Evolutionary conservation across 2,888 invertebrate species (phyloP), one percentile per base, ranked within the genome.

Genomic region (Cerastis leucographa): DNA sequence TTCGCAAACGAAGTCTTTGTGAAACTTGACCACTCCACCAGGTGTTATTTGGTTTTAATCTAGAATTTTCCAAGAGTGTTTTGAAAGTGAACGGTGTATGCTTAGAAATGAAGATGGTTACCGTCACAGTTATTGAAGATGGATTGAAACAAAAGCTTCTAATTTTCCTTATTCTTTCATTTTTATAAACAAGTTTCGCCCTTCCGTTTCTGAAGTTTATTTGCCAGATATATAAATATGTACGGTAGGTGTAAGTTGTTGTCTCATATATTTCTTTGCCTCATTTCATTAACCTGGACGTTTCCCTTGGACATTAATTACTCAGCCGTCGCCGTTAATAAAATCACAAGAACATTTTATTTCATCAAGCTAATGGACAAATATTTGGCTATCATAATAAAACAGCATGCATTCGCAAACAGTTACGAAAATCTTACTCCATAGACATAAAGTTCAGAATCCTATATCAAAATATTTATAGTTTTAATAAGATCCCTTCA

Each of bases 341-440:
- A 89, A 88, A 88, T 88, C 72, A 82, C 78, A 64, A 46, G 72
- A 81, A 81, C 79, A 84, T 88, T 88, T 81, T 61, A 82, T 91
- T 93, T 91, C 92, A 94, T 95, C 90, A 92, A 89, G 85, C 84
- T 94, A 94, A 94, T 94, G 92, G 92, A 80, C 91, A 93, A 95
- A 95, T 94, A 94, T 95, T 95, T 93, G 90, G 88, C 87, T 90
- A 87, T 87, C 78, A 79, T 85, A 89, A 87, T 87, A 85, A 88
- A 88, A 89, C 85, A 85, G 88, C 91, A 87, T 89, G 89, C 87
- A 91, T 90, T 87, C 68, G 78, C 88, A 83, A 87, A 51, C n/a
- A 46, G 29, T 29, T 62, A 51, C 65, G 9, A 77, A 69, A 69
- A 64, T 79, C 72, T 71, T 86, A 85, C 73, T 12, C 9, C 66